Evolutionary conservation across 2,888 invertebrate species (phyloP).

Genomic region (Baronia brevicornis): DNA sequence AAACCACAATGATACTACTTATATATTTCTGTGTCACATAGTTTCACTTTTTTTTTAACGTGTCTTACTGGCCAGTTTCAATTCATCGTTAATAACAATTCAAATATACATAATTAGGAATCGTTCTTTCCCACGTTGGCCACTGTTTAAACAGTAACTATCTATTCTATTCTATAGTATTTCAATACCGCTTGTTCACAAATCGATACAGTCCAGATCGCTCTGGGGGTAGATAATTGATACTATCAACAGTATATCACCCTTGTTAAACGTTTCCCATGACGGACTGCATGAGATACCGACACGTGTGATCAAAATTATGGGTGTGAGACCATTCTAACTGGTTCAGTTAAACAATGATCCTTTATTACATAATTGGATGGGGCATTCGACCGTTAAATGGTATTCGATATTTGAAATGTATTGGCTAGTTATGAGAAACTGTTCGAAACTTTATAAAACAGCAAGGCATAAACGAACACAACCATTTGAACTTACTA

Average conservation of each 20-base stretch:
- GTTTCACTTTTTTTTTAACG: too few relatives aligned
- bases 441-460: too few relatives aligned
- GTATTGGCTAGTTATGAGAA: too few relatives aligned
- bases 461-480: too few relatives aligned
- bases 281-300: constrained; percentile 24
- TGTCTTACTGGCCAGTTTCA: too few relatives aligned
- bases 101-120: too few relatives aligned
- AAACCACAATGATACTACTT: too few relatives aligned
- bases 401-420: constrained; percentile 6
- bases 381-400: constrained; percentile 14
- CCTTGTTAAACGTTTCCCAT: constrained; percentile 69
- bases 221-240: constrained; percentile 53
- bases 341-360: constrained; percentile 15
- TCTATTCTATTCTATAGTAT: constrained; percentile 40
- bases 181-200: constrained; percentile 30
- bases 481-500: too few relatives aligned
- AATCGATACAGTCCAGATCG: constrained; percentile 27
- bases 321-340: constrained; percentile 24
- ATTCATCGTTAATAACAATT: too few relatives aligned
- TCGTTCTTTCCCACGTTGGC: too few relatives aligned
- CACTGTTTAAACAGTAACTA: constrained; percentile 27
- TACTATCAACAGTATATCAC: constrained; percentile 52
- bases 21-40: too few relatives aligned
- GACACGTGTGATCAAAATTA: constrained; percentile 35
- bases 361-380: constrained; percentile 15